Evolutionary conservation across 2,113 vertebrate species (phyloP), one percentile per base, ranked within the genome.

Genomic region (Onychorhynchus coronatus): DNA sequence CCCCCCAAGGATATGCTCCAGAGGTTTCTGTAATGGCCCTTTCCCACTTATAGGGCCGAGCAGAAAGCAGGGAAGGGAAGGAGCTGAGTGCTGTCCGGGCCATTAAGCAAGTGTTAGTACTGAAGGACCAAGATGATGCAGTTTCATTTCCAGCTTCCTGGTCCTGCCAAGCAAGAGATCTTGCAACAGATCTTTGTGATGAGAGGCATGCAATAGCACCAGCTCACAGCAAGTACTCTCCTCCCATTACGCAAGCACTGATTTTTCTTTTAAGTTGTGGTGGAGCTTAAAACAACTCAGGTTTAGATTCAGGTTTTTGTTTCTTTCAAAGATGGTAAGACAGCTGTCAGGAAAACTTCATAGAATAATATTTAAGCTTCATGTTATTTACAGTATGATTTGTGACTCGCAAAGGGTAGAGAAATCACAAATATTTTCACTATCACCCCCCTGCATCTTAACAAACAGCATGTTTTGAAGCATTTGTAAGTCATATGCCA

Each of bases 41-140:
- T 85, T 72, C 24, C 30, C 3, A 7, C 35, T 44, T 42, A 7
- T 0, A 25, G 8, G 5, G 11, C 63, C 1, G 4, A 56, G 46
- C 55, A 62, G 35, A 77, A 81, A 47, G 53, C 59, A 25, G 23
- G 37, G 47, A 88, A 25, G 23, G 37, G 47, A 88, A 91, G 37
- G n/a, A 87, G 31, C 30, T 1, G 1, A 52, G 37, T 23, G 23
- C 72, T 87, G 39, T 58, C 71, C 50, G 7, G 49, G 27, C 76
- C 19, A 6, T 61, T 70, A 31, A 70, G 14, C 49, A 76, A 37
- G 11, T 39, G 12, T 62, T 63, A 82, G 8, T 33, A 46, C 23
- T 25, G 55, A 68, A 78, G 31, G n/a, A 85, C 46, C 5, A 5
- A 70, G 65, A 31, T 3, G 6, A 19, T 5, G 0, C 1, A 1